phyloP scores from a whole-genome alignment of 2,113 vertebrate genomes.

The Platanista minor region DNA sequence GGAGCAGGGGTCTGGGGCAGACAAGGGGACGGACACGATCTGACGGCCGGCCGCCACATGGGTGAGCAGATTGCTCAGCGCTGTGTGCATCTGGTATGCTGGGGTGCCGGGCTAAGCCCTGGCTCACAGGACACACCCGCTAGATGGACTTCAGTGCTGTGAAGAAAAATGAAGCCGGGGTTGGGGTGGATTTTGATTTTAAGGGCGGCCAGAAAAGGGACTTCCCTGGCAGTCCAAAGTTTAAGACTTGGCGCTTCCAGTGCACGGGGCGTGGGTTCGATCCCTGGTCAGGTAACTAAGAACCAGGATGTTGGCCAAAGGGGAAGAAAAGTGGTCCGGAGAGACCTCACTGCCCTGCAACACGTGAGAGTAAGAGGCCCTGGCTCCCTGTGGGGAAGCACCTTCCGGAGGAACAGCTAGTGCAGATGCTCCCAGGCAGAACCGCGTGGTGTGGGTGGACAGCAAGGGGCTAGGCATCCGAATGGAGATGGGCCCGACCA shows the following conservation, averaged over 20 bases:
- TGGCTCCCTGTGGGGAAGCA: not conserved
- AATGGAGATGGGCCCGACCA: accelerated
- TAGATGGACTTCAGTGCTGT: too few species aligned
- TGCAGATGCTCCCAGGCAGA: too few species aligned
- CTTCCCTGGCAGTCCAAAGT: too few species aligned
- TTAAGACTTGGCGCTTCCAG: too few species aligned
- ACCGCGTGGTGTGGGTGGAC: not conserved
- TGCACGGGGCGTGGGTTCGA: too few species aligned
- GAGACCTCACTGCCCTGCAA: not conserved
- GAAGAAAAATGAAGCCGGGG: not conserved
- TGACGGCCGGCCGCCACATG: accelerated
- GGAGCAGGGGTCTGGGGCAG: not conserved
- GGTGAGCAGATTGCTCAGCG: accelerated
- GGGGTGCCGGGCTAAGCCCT: too few species aligned
- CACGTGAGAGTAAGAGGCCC: too few species aligned
- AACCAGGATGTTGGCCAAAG: too few species aligned
- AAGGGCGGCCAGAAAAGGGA: not conserved
- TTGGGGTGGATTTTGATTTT: too few species aligned
- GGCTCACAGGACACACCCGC: not conserved
- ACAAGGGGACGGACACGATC: not conserved
- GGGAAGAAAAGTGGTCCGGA: not conserved
- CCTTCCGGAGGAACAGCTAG: not conserved
- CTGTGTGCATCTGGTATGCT: accelerated
- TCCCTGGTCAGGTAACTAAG: too few species aligned
- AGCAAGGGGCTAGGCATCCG: accelerated